Percentiles rank a stretch among this genome's conserved stretches.
Conservation (phyloP, 2,888 invertebrate genomes). For the Poecilobothrus nobilitatus region DNA sequence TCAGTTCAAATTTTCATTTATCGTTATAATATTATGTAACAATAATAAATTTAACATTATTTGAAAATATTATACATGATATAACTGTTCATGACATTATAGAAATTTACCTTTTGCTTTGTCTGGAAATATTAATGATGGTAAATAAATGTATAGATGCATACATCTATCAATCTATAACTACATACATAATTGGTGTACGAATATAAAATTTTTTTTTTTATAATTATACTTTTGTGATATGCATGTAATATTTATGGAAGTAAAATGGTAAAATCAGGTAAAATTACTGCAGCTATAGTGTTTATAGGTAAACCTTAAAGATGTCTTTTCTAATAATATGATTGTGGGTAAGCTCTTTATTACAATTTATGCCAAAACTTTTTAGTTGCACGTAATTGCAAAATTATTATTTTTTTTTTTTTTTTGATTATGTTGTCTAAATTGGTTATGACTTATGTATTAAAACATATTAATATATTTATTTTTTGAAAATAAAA, state of each 20-base stretch:
- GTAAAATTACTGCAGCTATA: not conserved
- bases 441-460: too few relatives aligned
- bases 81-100: not conserved
- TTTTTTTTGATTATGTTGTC: not conserved
- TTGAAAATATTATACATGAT: too few relatives aligned
- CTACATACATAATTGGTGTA: too few relatives aligned
- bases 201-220: too few relatives aligned
- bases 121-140: too few relatives aligned
- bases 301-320: not conserved
- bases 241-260: too few relatives aligned
- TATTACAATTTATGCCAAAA: conserved; percentile 6
- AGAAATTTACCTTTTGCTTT: not conserved
- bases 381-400: conserved; percentile 1
- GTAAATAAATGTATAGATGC: not conserved
- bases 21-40: not conserved
- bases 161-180: too few relatives aligned
- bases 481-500: too few relatives aligned
- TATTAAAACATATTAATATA: too few relatives aligned
- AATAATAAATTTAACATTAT: not conserved
- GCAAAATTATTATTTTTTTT: not conserved
- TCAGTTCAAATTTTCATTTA: not conserved
- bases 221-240: too few relatives aligned
- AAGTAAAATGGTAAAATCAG: too few relatives aligned
- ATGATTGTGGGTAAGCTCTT: not conserved
- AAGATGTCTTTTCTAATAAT: not conserved